Conservation (phyloP, 1,140 invertebrate genomes). For the Gonatopus flavifemur region DNA sequence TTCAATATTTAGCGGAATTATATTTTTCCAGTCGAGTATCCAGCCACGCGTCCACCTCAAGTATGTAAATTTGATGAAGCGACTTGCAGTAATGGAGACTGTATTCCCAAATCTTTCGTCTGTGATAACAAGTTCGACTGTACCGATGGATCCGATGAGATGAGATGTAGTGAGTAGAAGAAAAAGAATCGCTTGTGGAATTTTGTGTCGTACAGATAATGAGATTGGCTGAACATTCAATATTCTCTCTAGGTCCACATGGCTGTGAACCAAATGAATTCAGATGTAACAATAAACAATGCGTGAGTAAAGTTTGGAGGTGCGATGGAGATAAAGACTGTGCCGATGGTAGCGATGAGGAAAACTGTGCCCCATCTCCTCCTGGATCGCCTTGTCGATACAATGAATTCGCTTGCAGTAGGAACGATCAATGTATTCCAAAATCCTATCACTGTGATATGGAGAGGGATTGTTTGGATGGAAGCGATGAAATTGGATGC, state of each 20-base stretch:
- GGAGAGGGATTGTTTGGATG: conserved; percentile 83
- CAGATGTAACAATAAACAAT: conserved; percentile 83
- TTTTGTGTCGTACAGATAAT: not conserved
- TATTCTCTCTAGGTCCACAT: conserved; percentile 49
- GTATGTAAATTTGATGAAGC: conserved; percentile 78
- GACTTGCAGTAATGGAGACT: conserved; percentile 88
- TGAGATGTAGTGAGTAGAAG: conserved; percentile 74
- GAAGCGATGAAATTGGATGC: conserved; percentile 90
- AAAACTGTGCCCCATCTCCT: conserved; percentile 62
- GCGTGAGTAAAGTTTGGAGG: conserved; percentile 88
- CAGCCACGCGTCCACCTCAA: conserved; percentile 53
- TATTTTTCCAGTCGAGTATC: conserved; percentile 48
- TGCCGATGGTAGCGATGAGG: conserved; percentile 83
- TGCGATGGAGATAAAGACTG: conserved; percentile 95
- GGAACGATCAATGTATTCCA: conserved; percentile 85
- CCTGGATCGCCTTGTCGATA: conserved; percentile 73
- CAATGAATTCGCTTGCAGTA: conserved; percentile 81
- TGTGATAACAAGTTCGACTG: conserved; percentile 85
- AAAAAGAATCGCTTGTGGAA: not conserved
- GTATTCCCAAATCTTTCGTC: conserved; percentile 78
- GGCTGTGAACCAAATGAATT: conserved; percentile 94
- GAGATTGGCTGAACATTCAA: not conserved
- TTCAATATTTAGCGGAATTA: not conserved
- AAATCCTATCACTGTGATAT: conserved; percentile 92
- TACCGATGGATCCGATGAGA: conserved; percentile 86